These are phyloP conservation scores for Buathra laborator DNA, from an alignment of 2,888 invertebrate species.

Conservation along the genomic window DNA sequence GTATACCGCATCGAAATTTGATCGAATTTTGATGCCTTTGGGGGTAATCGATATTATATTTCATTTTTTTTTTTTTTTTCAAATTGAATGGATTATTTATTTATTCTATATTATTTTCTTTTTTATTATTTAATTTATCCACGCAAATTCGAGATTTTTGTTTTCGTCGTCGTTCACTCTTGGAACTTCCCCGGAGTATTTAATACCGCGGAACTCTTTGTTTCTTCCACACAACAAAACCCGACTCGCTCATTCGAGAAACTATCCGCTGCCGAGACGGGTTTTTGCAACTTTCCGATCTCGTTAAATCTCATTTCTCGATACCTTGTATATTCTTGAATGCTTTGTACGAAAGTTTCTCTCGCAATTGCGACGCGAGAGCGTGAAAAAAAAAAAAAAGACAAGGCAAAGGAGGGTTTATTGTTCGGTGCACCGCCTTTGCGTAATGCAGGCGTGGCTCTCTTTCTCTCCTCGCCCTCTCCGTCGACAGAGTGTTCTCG, in stretches of 20 bases:
- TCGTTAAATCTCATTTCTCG: conserved; percentile 53
- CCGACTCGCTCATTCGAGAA: neutral
- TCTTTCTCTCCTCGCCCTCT: conserved; percentile 19
- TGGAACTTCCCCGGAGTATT: neutral
- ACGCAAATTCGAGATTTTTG: neutral
- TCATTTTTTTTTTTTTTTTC: too few relatives aligned
- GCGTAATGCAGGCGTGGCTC: conserved; percentile 78
- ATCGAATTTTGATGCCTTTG: too few relatives aligned
- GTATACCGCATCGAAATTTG: too few relatives aligned
- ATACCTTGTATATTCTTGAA: conserved; percentile 14
- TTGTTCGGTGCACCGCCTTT: conserved; percentile 66
- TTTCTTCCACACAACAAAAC: conserved; percentile 33
- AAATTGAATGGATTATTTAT: too few relatives aligned
- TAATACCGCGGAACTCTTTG: conserved; percentile 20
- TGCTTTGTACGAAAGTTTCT: conserved; percentile 34
- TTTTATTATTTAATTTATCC: too few relatives aligned
- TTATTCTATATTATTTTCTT: too few relatives aligned
- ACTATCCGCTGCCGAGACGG: conserved; percentile 28
- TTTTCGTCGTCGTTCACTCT: too few relatives aligned
- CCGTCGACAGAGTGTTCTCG: conserved; percentile 18
- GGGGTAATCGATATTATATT: too few relatives aligned
- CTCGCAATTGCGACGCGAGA: conserved; percentile 59
- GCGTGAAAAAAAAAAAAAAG: conserved; percentile 64
- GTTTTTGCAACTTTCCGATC: conserved; percentile 37
- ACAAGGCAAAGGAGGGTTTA: conserved; percentile 30